Evolutionary conservation across 2,888 invertebrate genomes (phyloP), one percentile per base, ranked within the genome.

Genomic region (Acleris holmiana): DNA sequence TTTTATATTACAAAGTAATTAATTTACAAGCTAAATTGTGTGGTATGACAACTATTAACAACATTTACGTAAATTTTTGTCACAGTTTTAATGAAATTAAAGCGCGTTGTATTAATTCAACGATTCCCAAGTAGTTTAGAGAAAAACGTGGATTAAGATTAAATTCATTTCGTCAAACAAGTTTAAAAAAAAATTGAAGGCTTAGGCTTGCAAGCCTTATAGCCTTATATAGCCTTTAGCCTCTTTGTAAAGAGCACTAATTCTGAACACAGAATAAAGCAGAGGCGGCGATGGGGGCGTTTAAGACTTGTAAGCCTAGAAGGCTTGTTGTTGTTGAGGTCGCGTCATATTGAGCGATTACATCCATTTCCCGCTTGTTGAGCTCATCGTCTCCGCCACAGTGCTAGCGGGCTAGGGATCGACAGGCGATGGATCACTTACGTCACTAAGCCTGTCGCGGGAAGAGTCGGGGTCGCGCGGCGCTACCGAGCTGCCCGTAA

Each of bases 371-470:
- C 53, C 53, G 58, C 58, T 53, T 17, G 51, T 63, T 51, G 53
- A 53, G 21, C 46, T 60, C 49, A 65, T 65, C 65, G 65, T 65
- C 65, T 65, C 65, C 65, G 65, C 65, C 48, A 54, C 51, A 57
- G 57, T 62, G 40, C 66, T 61, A 66, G 59, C 61, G 67, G 65
- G 48, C 46, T 54, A 60, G 59, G 67, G 57, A 57, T 67, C 67
- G 67, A 65, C 65, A 50, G 67, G 58, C 57, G 60, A 62, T 67
- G 67, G 72, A 71, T 75, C 86, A 94, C 96, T 95, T 94, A 97
- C 97, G 94, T 97, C 96, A 93, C 96, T 96, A 86, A 97, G 95
- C 87, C 96, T 95, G 93, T 97, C 96, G 93, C 95, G 95, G 84
- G 96, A 96, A 91, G 96, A 96, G 92, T 96, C 96, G 82, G 96